phyloP scores from a whole-genome alignment of 1,140 invertebrate genomes.

The Diorhabda elongata region DNA sequence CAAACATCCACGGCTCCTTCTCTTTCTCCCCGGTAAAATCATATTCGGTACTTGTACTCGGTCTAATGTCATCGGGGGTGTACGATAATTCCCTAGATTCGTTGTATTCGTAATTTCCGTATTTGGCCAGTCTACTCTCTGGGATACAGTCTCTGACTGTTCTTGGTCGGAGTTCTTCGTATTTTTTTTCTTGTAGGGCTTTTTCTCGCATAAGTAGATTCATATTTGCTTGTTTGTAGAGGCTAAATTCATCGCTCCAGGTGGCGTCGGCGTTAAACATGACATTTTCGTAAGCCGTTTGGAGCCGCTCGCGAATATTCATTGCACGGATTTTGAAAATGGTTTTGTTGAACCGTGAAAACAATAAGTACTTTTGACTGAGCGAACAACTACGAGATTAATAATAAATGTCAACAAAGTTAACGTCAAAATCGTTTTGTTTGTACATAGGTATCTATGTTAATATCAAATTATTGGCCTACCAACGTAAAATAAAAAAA shows the following conservation, averaged over 20 bases:
- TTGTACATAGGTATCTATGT: too few species aligned
- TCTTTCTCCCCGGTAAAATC: constrained; percentile 12
- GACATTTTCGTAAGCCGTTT: constrained; percentile 19
- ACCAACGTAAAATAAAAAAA: too few species aligned
- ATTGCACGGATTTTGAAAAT: constrained; percentile 5
- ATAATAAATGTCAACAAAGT: too few species aligned
- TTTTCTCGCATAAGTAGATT: constrained; percentile 9
- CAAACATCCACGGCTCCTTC: constrained; percentile 43
- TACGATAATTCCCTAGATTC: constrained; percentile 41
- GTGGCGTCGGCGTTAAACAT: constrained; percentile 13
- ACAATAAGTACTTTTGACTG: too few species aligned
- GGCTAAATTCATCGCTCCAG: constrained; percentile 8
- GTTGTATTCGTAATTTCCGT: constrained; percentile 40
- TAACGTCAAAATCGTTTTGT: too few species aligned
- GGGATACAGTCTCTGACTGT: constrained; percentile 43
- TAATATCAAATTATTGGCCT: too few species aligned
- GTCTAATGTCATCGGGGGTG: constrained; percentile 24
- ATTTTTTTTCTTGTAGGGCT: constrained; percentile 6
- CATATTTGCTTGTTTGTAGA: constrained; percentile 7
- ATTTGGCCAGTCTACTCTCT: constrained; percentile 39
- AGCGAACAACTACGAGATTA: too few species aligned
- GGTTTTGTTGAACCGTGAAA: too few species aligned
- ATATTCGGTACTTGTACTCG: constrained; percentile 4
- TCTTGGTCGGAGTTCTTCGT: constrained; percentile 13
- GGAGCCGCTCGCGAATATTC: constrained; percentile 16